Evolutionary conservation across 2,113 vertebrate genomes (phyloP), one percentile per base, ranked within the genome.

Genomic region (Grammomys dolichurus): DNA sequence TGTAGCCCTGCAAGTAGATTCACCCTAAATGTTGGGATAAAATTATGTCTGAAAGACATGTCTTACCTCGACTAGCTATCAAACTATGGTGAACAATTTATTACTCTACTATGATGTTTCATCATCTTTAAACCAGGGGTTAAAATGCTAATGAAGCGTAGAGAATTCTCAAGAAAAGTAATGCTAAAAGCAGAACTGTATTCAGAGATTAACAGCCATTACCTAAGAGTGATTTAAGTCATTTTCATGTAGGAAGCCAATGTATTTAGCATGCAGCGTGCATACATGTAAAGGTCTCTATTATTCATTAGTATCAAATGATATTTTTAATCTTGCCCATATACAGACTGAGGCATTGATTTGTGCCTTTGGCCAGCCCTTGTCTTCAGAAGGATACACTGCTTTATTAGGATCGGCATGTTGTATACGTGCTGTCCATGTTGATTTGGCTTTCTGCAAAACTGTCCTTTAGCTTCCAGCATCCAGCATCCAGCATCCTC

Each of bases 211-310:
- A 82, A 92, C 80, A 86, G 40, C 11, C 11, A 95, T 48, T 89
- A 31, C 43, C 48, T 51, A 17, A 90, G 69, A 84, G 58, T 75
- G 33, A 90, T 86, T 92, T 94, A 92, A 92, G 43, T 90, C 43
- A 86, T 20, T 85, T 97, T 96, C 28, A 65, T 14, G 76, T 85
- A 85, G 56, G 63, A 89, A 94, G 17, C 20, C 69, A 91, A 95
- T 40, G 33, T 95, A 13, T 95, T 96, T 95, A 67, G 51, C 54
- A 75, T 63, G 48, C 6, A 81, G 81, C 70, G 87, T 88, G 70
- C 96, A 94, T 8, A 91, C 9, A 69, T 16, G 54, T 73, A 89
- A 93, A 92, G 76, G 54, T 93, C 54, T 95, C 90, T 96, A 81
- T 26, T 87, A 69, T 94, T 89, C 24, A 33, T 54, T 70, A 40